phyloP scores from a whole-genome alignment of 2,888 invertebrate genomes.

The Zygothrica quintamaculata region DNA sequence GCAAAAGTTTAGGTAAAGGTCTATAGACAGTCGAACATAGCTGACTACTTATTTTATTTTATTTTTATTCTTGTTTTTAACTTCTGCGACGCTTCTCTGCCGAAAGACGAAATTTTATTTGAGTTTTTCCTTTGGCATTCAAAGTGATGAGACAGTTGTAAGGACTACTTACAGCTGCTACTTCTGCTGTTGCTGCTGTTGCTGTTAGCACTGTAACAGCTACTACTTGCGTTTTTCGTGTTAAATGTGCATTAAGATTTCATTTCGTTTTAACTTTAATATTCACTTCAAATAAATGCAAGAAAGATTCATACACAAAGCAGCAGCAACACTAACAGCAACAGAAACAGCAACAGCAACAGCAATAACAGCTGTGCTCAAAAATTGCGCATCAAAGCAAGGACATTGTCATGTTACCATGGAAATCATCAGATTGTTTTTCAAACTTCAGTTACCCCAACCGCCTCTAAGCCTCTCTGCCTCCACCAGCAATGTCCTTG shows the following conservation, averaged over 20 bases:
- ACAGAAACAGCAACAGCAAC: too few relatives aligned
- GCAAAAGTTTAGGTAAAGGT: too few relatives aligned
- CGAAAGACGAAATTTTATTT: conserved; percentile 54
- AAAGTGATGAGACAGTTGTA: conserved; percentile 13
- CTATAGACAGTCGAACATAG: too few relatives aligned
- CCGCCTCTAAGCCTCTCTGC: too few relatives aligned
- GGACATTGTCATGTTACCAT: neutral
- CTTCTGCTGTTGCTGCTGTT: conserved; percentile 6
- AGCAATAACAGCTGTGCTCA: conserved; percentile 48
- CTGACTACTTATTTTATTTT: too few relatives aligned
- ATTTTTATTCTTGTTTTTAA: conserved; percentile 7
- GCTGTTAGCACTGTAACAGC: neutral
- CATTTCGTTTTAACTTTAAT: conserved; percentile 39
- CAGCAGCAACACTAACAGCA: too few relatives aligned
- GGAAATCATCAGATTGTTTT: too few relatives aligned
- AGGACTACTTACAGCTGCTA: too few relatives aligned
- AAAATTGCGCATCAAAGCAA: conserved; percentile 14
- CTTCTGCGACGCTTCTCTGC: conserved; percentile 35
- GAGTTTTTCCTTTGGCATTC: conserved; percentile 41
- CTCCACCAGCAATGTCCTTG: too few relatives aligned
- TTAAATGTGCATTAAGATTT: conserved; percentile 65
- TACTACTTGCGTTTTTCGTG: conserved; percentile 17
- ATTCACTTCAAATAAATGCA: neutral
- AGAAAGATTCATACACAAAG: too few relatives aligned
- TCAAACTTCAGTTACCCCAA: too few relatives aligned